Base-by-base conservation (phyloP, 2,888 invertebrate genomes). In the Rosalia funebris region DNA sequence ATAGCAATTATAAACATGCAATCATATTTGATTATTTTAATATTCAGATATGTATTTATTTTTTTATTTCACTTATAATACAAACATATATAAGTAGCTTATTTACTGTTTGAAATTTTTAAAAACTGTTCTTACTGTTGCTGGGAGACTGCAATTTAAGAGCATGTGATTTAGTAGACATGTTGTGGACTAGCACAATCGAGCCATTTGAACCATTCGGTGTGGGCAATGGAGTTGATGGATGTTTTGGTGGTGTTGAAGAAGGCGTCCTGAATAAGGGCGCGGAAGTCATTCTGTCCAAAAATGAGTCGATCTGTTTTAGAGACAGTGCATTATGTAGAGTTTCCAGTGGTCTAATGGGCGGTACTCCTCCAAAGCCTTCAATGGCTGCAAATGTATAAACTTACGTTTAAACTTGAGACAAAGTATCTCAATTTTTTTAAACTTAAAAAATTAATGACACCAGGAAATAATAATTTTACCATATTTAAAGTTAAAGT, bases 281-380 rank as follows among this genome's bases (percentile, higher is more conserved):
- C 52, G 89, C 88, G 25, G 88, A 85, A 11, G 93, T 92, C 86
- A 96, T 93, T 72, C 90, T 88, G 75, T 93, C 93, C 80, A 98
- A 84, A 82, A 96, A 98, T 41, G 83, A 85, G 81, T 98, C 97
- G 74, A 98, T 84, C 80, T 98, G 96, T 39, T 91, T 89, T 76
- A 97, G 85, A 47, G 96, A 97, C 69, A 98, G 84, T 45, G 96
- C 95, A 83, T 99, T 98, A 86, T 99, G 98, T 62, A 99, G 84
- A 2, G 98, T 99, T 84, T 99, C 98, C 80, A 99, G 83, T 1
- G 98, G 97, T 25, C 98, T 90, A 72, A 99, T 95, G 1, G 96
- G 93, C 17, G 98, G 98, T 67, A 97, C 96, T 58, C 94, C 93
- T 62, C 93, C 93, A 81, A 93, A 93, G 25, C 93, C 93, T 82